Evolutionary conservation across 2,888 invertebrate genomes (phyloP).

Genomic region (Mesorhabditis belari): DNA sequence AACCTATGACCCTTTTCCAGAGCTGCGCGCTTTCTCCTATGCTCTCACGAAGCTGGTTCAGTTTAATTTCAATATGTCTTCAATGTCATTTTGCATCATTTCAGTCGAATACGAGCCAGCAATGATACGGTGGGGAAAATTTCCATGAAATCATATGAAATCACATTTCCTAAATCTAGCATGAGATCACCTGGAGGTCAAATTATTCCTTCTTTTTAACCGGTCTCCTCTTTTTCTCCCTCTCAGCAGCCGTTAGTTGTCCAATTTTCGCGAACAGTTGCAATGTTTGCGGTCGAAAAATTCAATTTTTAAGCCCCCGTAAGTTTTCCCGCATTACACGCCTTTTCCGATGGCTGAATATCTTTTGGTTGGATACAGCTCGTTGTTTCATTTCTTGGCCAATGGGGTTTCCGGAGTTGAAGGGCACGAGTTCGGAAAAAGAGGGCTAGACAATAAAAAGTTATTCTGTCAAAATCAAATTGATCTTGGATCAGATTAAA

Average conservation of each 20-base stretch:
- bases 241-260: conserved; percentile 47
- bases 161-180: conserved; percentile 16
- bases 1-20: conserved; percentile 20
- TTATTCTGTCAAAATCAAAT: too few species aligned
- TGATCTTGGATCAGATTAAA: too few species aligned
- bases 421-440: background rate
- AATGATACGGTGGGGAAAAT: conserved; percentile 16
- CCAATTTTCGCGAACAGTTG: conserved; percentile 36
- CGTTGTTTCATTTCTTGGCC: conserved; percentile 41
- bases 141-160: background rate
- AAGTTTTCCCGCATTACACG: conserved; percentile 38
- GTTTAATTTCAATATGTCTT: conserved; percentile 51
- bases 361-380: conserved; percentile 45
- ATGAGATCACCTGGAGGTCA: conserved; percentile 37
- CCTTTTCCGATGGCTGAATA: conserved; percentile 47
- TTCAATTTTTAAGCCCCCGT: background rate
- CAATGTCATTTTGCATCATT: conserved; percentile 43
- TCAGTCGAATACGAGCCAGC: conserved; percentile 29
- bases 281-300: conserved; percentile 23
- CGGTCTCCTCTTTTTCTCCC: conserved; percentile 41
- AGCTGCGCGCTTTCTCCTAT: conserved; percentile 43
- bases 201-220: conserved; percentile 40
- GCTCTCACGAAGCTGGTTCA: conserved; percentile 42
- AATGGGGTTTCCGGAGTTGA: conserved; percentile 35
- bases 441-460: background rate